phyloP scores from a whole-genome alignment of 2,797 vertebrate genomes.

The Spatula clypeata region DNA sequence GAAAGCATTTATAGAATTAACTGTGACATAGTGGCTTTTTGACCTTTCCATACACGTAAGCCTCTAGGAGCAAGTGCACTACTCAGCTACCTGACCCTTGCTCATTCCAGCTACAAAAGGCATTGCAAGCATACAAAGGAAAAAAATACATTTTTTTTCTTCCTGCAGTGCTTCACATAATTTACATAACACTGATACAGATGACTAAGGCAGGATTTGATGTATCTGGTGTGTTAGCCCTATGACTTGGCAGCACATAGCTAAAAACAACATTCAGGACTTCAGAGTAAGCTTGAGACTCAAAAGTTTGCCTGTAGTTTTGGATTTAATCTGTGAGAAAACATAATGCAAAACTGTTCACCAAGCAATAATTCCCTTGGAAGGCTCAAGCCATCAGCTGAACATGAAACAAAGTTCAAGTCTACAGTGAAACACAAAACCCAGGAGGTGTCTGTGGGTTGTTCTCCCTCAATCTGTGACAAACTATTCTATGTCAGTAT shows the following conservation, averaged over 20 bases:
- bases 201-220: not conserved
- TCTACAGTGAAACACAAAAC: not conserved
- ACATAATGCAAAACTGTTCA: not conserved
- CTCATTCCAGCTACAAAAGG: not conserved
- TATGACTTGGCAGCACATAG: not conserved
- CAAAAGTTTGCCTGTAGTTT: not conserved
- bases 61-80: not conserved
- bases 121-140: not conserved
- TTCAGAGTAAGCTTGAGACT: not conserved
- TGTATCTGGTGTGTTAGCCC: not conserved
- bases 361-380: not conserved
- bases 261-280: not conserved
- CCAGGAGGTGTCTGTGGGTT: not conserved
- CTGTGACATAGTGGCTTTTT: not conserved
- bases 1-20: not conserved
- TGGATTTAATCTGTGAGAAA: not conserved
- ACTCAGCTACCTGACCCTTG: not conserved
- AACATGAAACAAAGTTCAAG: not conserved
- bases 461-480: not conserved
- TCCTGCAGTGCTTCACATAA: conserved; percentile 9
- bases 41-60: not conserved
- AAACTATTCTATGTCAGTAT: not conserved
- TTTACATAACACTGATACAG: not conserved
- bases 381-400: not conserved
- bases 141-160: not conserved